A percentile compares a stretch with the other conserved stretches of the same genome.
These are phyloP conservation scores for Formica selysi DNA, from an alignment of 1,140 invertebrate genomes.

Conservation along the genomic window DNA sequence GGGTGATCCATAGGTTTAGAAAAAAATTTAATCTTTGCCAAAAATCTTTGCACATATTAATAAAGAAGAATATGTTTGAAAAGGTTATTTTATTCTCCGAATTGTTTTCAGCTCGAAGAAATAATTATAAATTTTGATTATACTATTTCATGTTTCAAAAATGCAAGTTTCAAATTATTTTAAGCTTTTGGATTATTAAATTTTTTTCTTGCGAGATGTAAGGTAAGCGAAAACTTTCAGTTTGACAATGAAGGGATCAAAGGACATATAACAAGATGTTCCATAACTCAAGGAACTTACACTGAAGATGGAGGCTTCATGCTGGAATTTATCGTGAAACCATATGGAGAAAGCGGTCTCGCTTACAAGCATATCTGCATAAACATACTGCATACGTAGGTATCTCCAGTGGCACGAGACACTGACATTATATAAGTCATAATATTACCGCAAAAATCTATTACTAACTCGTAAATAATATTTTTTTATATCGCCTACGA, in stretches of 20 bases:
- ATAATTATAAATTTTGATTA: neutral
- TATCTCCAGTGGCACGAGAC: conserved; percentile 73
- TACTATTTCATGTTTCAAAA: neutral
- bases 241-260: neutral
- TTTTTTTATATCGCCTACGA: conserved; percentile 42
- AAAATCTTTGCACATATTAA: no score
- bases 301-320: conserved; percentile 17
- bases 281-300: conserved; percentile 23
- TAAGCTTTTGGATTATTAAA: neutral
- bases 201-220: neutral
- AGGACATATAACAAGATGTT: neutral
- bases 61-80: neutral
- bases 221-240: neutral
- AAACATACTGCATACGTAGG: conserved; percentile 52
- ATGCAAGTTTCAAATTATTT: neutral
- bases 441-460: conserved; percentile 73
- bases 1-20: neutral
- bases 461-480: conserved; percentile 57
- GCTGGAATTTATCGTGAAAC: conserved; percentile 71
- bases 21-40: neutral
- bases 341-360: conserved; percentile 77
- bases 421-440: conserved; percentile 70
- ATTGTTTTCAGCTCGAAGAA: neutral
- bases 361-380: conserved; percentile 65
- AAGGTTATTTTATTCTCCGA: neutral